Conservation (phyloP, 2,797 vertebrate genomes). For the Pelochelys cantorii region DNA sequence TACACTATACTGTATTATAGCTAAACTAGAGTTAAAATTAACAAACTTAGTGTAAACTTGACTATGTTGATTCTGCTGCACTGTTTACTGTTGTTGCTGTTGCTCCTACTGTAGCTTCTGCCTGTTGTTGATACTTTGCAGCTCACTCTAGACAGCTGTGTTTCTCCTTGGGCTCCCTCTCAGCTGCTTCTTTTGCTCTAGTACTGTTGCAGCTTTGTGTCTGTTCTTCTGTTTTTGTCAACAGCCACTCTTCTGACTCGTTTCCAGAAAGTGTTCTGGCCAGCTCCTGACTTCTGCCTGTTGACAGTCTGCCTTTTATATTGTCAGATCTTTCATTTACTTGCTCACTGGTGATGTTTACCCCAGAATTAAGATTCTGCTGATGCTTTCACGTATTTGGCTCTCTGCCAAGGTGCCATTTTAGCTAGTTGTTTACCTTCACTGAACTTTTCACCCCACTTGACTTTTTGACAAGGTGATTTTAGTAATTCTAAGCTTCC, state of each 20-base stretch:
- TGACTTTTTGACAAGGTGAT: not conserved
- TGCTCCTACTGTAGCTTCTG: not conserved
- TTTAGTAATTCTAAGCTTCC: not conserved
- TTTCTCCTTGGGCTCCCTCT: too few relatives aligned
- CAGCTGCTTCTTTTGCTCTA: not conserved
- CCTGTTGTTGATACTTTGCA: not conserved
- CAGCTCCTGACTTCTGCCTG: not conserved
- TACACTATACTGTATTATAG: not conserved
- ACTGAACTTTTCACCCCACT: not conserved
- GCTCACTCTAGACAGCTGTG: not conserved
- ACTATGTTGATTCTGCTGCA: not conserved
- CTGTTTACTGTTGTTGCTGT: too few relatives aligned
- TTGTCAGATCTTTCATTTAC: not conserved
- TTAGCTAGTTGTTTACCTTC: not conserved
- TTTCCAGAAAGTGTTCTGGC: not conserved
- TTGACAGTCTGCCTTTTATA: not conserved
- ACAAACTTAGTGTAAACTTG: too few relatives aligned
- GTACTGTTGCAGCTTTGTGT: not conserved
- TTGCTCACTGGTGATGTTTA: not conserved
- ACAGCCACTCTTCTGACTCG: not conserved
- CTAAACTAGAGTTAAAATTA: not conserved
- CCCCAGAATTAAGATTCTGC: not conserved
- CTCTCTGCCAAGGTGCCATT: not conserved
- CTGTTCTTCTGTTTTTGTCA: not conserved
- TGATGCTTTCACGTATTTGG: not conserved